Evolutionary conservation across 2,797 vertebrate genomes (phyloP).

Genomic region (Salmo trutta): DNA sequence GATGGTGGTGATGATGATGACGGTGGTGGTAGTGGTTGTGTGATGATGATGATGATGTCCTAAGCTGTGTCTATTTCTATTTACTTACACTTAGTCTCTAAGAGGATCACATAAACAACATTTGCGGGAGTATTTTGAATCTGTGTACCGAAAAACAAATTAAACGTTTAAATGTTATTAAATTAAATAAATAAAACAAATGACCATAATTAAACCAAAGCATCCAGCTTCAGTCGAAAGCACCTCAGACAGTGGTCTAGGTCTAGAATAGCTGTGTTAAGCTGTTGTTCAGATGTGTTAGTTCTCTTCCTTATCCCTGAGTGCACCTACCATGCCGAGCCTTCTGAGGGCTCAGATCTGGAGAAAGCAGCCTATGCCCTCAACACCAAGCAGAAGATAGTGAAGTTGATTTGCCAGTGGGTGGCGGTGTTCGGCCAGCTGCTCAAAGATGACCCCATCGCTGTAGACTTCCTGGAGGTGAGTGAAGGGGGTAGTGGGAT

Average conservation of each 20-base stretch:
- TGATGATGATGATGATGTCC: not conserved
- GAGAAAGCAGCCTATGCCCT: slow-evolving; percentile 84
- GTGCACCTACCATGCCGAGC: slow-evolving; percentile 83
- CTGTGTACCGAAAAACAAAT: too few relatives aligned
- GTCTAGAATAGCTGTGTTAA: not conserved
- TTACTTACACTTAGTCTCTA: too few relatives aligned
- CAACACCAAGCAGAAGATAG: slow-evolving; percentile 85
- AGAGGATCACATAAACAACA: not conserved
- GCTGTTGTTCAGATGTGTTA: not conserved
- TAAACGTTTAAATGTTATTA: not conserved
- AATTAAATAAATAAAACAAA: not conserved
- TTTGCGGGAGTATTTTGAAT: not conserved
- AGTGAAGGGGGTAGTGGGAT: slow-evolving; percentile 1
- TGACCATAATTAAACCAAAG: not conserved
- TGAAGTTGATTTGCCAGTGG: slow-evolving; percentile 89
- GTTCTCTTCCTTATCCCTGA: slow-evolving; percentile 74
- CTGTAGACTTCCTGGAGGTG: slow-evolving; percentile 86
- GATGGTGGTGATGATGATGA: not conserved
- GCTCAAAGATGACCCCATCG: slow-evolving; percentile 82
- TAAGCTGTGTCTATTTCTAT: too few relatives aligned
- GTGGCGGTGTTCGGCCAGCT: slow-evolving; percentile 83
- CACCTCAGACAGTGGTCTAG: not conserved
- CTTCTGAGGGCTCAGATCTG: slow-evolving; percentile 83
- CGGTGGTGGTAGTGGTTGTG: not conserved
- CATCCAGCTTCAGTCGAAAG: not conserved